Percentiles rank a stretch among this genome's conserved stretches.
These are phyloP conservation scores for Schlechtendalia chinensis DNA, from an alignment of 1,140 invertebrate genomes.

Conservation along the genomic window DNA sequence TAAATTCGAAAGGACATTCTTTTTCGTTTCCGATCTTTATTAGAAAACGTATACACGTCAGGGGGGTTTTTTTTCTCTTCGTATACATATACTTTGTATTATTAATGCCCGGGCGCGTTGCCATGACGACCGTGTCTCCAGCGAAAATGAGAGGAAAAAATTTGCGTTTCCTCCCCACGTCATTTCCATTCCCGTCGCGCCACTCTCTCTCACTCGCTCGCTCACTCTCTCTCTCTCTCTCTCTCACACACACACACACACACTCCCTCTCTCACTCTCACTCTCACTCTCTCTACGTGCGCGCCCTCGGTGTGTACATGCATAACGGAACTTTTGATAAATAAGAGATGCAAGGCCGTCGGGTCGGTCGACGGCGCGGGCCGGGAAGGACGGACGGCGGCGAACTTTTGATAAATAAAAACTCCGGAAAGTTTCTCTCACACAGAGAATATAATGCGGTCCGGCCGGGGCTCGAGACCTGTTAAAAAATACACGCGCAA, in stretches of 20 bases:
- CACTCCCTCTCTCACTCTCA: neutral
- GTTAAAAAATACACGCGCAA: constrained; percentile 44
- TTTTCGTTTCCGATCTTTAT: constrained; percentile 45
- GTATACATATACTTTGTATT: constrained; percentile 38
- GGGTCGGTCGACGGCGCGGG: neutral
- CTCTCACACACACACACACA: neutral
- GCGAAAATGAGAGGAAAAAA: constrained; percentile 50
- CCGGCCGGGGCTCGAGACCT: constrained; percentile 45
- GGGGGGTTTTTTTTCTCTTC: constrained; percentile 16
- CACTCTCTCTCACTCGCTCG: neutral
- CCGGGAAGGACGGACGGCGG: neutral
- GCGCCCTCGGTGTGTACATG: neutral
- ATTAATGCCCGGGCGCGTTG: constrained; percentile 49
- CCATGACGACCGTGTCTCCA: constrained; percentile 43
- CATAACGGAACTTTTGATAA: constrained; percentile 48
- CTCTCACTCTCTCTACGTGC: neutral
- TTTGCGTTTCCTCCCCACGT: constrained; percentile 45
- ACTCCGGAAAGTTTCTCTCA: constrained; percentile 45
- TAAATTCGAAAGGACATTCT: constrained; percentile 48
- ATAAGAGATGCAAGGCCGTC: constrained; percentile 34
- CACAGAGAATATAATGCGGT: constrained; percentile 47
- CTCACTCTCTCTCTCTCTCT: neutral
- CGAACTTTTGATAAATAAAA: constrained; percentile 49
- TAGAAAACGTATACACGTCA: constrained; percentile 19
- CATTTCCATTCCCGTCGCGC: constrained; percentile 37